Percentiles rank a stretch among this genome's conserved stretches.
phyloP scores from a whole-genome alignment of 2,113 vertebrate species.

The Perccottus glenii region DNA sequence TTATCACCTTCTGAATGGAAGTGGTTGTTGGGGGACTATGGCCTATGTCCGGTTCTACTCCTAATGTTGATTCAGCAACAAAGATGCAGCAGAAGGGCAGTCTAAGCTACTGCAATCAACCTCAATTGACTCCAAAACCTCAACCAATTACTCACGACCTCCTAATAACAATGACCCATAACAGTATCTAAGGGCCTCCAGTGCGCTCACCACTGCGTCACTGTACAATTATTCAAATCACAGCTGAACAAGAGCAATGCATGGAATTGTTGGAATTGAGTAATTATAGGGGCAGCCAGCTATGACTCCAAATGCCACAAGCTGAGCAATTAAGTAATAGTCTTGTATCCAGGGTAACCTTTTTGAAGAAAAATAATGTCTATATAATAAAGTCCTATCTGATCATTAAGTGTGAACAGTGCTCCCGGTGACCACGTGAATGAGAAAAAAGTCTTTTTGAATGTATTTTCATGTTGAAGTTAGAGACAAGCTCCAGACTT shows the following conservation, averaged over 20 bases:
- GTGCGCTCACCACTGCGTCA: slow-evolving; percentile 47
- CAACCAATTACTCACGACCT: slow-evolving; percentile 50
- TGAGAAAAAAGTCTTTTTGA: background rate
- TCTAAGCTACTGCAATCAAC: slow-evolving; percentile 38
- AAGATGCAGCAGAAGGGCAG: slow-evolving; percentile 24
- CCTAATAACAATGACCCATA: slow-evolving; percentile 63
- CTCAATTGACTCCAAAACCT: slow-evolving; percentile 61
- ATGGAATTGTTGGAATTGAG: slow-evolving; percentile 64
- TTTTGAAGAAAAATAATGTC: slow-evolving; percentile 63
- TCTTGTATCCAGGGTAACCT: slow-evolving; percentile 69
- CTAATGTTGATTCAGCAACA: slow-evolving; percentile 39
- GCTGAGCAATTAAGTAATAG: slow-evolving; percentile 73
- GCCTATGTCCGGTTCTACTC: slow-evolving; percentile 8
- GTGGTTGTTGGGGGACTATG: too few species aligned
- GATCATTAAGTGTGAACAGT: slow-evolving; percentile 17
- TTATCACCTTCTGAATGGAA: too few species aligned
- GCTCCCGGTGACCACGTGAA: background rate
- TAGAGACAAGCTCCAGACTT: slow-evolving; percentile 7
- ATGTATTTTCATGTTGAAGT: background rate
- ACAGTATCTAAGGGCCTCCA: slow-evolving; percentile 43
- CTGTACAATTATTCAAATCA: slow-evolving; percentile 75
- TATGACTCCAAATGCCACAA: slow-evolving; percentile 69
- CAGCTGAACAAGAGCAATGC: slow-evolving; percentile 60
- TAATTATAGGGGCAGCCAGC: slow-evolving; percentile 66
- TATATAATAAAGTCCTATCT: slow-evolving; percentile 39